Evolutionary conservation across 2,797 vertebrate genomes (phyloP).

Genomic region (Etheostoma nigrum): DNA sequence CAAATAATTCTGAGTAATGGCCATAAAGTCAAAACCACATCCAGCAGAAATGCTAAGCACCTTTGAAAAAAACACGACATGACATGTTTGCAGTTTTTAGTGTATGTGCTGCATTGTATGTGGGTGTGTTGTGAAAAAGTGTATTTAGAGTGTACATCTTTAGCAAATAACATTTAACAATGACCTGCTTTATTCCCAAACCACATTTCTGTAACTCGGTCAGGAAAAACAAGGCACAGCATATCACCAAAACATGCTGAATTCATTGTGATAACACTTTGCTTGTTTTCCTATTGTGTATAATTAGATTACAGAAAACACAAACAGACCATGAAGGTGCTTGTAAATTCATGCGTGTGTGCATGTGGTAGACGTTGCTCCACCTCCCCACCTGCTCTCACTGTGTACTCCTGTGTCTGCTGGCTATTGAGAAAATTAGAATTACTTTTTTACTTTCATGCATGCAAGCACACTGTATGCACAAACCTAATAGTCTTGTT

Average conservation of each 20-base stretch:
- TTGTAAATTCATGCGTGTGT: slow-evolving; percentile 1
- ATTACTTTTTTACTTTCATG: slow-evolving; percentile 6
- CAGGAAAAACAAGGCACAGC: not conserved
- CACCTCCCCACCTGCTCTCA: slow-evolving; percentile 65
- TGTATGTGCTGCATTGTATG: slow-evolving; percentile 2
- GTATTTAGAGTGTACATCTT: slow-evolving; percentile 8
- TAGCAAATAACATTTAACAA: slow-evolving; percentile 31
- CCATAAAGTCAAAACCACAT: slow-evolving; percentile 17
- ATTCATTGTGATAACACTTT: slow-evolving; percentile 1
- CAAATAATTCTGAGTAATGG: slow-evolving; percentile 20
- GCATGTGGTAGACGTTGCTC: slow-evolving; percentile 32
- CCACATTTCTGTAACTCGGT: not conserved
- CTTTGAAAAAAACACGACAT: not conserved
- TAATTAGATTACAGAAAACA: slow-evolving; percentile 25
- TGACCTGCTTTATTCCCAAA: slow-evolving; percentile 34
- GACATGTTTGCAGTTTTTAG: slow-evolving; percentile 4
- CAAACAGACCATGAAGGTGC: slow-evolving; percentile 33
- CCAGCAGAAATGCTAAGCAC: slow-evolving; percentile 5
- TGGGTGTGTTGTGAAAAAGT: slow-evolving; percentile 17
- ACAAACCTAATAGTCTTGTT: slow-evolving; percentile 3
- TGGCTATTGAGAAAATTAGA: slow-evolving; percentile 14
- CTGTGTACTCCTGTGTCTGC: slow-evolving; percentile 37
- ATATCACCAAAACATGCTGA: not conserved
- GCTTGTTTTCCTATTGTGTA: not conserved
- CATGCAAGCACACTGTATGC: slow-evolving; percentile 11